phyloP scores from a whole-genome alignment of 2,888 invertebrate species.

The Latrodectus hesperus region DNA sequence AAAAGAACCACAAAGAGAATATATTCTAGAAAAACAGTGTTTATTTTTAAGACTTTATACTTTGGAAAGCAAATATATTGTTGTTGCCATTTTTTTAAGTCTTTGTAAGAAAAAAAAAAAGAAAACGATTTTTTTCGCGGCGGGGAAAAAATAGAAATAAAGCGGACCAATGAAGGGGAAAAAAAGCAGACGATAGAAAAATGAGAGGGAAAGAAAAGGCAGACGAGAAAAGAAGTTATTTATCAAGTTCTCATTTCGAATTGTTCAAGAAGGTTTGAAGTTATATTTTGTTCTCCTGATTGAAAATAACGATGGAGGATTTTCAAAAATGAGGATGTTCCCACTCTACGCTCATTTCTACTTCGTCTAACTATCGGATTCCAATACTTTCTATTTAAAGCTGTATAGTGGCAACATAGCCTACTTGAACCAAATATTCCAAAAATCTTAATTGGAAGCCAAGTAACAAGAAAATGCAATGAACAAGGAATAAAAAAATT shows the following conservation, averaged over 20 bases:
- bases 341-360: slow-evolving; percentile 7
- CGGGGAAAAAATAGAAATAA: no score
- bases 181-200: background rate
- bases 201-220: background rate
- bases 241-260: slow-evolving; percentile 38
- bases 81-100: no score
- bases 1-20: background rate
- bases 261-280: slow-evolving; percentile 3
- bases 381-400: slow-evolving; percentile 58
- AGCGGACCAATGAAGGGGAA: background rate
- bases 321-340: slow-evolving; percentile 22
- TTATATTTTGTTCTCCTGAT: slow-evolving; percentile 21
- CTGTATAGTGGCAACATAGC: background rate
- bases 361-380: slow-evolving; percentile 37
- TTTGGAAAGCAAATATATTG: no score
- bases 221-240: slow-evolving; percentile 1
- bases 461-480: slow-evolving; percentile 12
- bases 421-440: slow-evolving; percentile 6
- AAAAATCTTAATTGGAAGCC: slow-evolving; percentile 21
- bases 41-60: no score
- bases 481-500: background rate
- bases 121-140: no score
- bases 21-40: no score
- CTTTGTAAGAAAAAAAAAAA: no score
- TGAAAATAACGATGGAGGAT: slow-evolving; percentile 31